Evolutionary conservation across 1,140 invertebrate genomes (phyloP).

Genomic region (Metopolophium dirhodum): DNA sequence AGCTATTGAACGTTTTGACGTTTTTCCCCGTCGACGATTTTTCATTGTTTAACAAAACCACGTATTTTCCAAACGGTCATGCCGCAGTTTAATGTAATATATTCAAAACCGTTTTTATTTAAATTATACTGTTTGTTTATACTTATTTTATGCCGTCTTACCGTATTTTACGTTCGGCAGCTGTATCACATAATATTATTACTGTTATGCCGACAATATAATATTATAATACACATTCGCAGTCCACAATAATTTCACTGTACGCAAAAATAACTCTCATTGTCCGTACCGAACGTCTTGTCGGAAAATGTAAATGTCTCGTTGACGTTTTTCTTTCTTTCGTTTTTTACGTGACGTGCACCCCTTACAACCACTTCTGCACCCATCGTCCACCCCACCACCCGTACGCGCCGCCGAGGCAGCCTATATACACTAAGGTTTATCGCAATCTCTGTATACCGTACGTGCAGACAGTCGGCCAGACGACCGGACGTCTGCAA

Average conservation of each 20-base stretch:
- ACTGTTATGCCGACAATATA: background rate
- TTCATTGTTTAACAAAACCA: background rate
- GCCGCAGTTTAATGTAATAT: background rate
- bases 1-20: background rate
- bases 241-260: background rate
- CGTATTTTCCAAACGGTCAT: background rate
- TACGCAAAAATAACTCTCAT: constrained; percentile 12
- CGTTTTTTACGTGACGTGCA: constrained; percentile 4
- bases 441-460: background rate
- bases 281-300: background rate
- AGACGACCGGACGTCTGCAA: background rate
- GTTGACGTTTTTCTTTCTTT: constrained; percentile 1
- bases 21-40: background rate
- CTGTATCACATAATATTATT: background rate
- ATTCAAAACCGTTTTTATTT: background rate
- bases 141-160: background rate
- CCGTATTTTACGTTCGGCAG: background rate
- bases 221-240: background rate
- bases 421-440: background rate
- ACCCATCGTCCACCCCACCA: too few relatives aligned
- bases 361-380: background rate
- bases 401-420: too few relatives aligned
- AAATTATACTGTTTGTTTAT: background rate
- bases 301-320: background rate
- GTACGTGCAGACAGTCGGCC: background rate